Conservation (phyloP, 1,140 invertebrate species). For the Metaphire vulgaris region DNA sequence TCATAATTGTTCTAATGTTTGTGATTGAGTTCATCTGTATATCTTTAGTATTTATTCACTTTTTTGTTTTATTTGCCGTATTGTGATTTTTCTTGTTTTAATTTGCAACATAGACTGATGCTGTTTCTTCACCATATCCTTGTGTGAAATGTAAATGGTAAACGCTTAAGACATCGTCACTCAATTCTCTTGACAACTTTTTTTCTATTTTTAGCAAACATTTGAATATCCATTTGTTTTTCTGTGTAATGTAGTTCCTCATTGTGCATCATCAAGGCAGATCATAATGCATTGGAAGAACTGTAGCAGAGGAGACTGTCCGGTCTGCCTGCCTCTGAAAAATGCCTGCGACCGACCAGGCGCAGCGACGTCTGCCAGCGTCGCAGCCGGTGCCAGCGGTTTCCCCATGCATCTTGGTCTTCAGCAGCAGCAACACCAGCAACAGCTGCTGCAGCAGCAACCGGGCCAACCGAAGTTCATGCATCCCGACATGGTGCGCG, state of each 20-base stretch:
- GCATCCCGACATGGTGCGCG: conserved; percentile 72
- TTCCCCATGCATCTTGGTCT: conserved; percentile 14
- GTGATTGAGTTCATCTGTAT: too few relatives aligned
- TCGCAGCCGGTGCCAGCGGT: neutral
- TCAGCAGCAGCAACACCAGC: conserved; percentile 31
- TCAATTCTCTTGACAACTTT: too few relatives aligned
- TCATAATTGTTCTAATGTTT: too few relatives aligned
- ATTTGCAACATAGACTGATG: too few relatives aligned
- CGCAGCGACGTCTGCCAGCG: conserved; percentile 2
- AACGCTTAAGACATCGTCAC: too few relatives aligned
- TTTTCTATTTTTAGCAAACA: too few relatives aligned
- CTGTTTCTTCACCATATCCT: too few relatives aligned
- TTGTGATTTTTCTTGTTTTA: too few relatives aligned
- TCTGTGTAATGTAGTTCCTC: conserved; percentile 62
- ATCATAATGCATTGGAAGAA: conserved; percentile 99
- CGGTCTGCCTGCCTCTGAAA: conserved; percentile 93
- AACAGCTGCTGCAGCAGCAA: conserved; percentile 32
- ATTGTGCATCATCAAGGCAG: conserved; percentile 96
- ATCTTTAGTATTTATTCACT: too few relatives aligned
- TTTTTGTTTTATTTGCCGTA: too few relatives aligned
- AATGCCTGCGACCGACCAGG: conserved; percentile 68
- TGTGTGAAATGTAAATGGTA: too few relatives aligned
- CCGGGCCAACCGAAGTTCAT: conserved; percentile 61
- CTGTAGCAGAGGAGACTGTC: conserved; percentile 87
- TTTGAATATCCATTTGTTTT: too few relatives aligned